These are phyloP conservation scores for Gorsachius goisagi DNA, from an alignment of 2,113 vertebrate genomes.

Conservation along the genomic window DNA sequence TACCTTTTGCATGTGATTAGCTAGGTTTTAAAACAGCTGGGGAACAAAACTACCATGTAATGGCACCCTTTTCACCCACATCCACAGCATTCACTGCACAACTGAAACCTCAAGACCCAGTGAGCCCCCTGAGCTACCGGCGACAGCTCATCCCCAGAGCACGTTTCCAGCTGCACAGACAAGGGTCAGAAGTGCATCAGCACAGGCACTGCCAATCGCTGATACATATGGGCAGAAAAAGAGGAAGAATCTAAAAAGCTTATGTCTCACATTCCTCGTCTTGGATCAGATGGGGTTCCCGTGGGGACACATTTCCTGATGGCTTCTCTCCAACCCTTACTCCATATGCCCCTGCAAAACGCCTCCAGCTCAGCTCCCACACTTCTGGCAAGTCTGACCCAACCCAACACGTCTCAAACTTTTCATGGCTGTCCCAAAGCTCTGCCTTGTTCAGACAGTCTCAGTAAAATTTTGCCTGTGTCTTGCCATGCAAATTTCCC, in stretches of 20 bases:
- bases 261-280: not conserved
- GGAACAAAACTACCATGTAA: not conserved
- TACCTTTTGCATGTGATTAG: not conserved
- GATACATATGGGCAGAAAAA: not conserved
- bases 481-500: not conserved
- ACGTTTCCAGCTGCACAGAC: not conserved
- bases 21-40: not conserved
- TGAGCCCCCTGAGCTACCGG: not conserved
- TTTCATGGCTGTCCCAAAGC: not conserved
- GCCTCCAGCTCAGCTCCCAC: conserved; percentile 30
- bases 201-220: not conserved
- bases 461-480: not conserved
- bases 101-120: not conserved
- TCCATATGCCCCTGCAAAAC: not conserved
- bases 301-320: not conserved
- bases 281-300: not conserved
- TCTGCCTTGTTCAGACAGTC: not conserved
- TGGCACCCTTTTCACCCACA: not conserved
- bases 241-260: not conserved
- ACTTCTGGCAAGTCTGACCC: not conserved
- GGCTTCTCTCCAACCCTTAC: conserved; percentile 1
- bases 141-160: not conserved
- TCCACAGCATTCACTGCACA: not conserved
- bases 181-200: not conserved
- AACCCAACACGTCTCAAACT: not conserved